These are phyloP conservation scores for Paracanthobrama guichenoti DNA, from an alignment of 2,113 vertebrate genomes.

Conservation along the genomic window DNA sequence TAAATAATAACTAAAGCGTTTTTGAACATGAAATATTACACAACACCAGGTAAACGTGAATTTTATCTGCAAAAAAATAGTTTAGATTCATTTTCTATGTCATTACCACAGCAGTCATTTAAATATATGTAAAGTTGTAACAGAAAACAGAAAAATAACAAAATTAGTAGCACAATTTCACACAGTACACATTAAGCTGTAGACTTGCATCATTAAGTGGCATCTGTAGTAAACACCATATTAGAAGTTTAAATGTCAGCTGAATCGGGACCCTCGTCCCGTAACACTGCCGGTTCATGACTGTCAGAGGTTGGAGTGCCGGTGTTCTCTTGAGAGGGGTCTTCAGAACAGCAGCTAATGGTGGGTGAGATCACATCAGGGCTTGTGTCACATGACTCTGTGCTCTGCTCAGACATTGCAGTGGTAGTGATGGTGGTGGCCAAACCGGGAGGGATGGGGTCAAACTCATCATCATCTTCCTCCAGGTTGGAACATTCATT, in stretches of 20 bases:
- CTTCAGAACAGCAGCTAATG: constrained; percentile 90
- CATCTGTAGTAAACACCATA: background rate
- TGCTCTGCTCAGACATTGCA: constrained; percentile 91
- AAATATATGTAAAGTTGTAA: background rate
- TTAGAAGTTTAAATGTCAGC: constrained; percentile 62
- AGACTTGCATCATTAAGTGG: background rate
- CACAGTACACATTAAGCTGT: background rate
- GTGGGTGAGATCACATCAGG: constrained; percentile 88
- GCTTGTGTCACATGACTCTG: constrained; percentile 91
- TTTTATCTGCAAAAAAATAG: background rate
- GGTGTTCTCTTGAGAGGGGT: constrained; percentile 81
- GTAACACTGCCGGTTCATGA: constrained; percentile 69
- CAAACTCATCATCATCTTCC: constrained; percentile 88
- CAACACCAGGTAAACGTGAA: background rate
- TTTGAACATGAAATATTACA: background rate
- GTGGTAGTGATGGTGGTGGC: constrained; percentile 80
- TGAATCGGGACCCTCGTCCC: constrained; percentile 77
- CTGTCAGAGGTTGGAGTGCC: constrained; percentile 79
- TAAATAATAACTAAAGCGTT: background rate
- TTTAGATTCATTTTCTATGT: background rate
- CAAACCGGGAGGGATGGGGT: constrained; percentile 78
- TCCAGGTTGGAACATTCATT: constrained; percentile 85
- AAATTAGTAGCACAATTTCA: background rate
- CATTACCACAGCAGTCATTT: background rate
- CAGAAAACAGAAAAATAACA: background rate